Evolutionary conservation across 2,888 invertebrate genomes (phyloP), one percentile per base, ranked within the genome.

Genomic region (Stratiomys singularior): DNA sequence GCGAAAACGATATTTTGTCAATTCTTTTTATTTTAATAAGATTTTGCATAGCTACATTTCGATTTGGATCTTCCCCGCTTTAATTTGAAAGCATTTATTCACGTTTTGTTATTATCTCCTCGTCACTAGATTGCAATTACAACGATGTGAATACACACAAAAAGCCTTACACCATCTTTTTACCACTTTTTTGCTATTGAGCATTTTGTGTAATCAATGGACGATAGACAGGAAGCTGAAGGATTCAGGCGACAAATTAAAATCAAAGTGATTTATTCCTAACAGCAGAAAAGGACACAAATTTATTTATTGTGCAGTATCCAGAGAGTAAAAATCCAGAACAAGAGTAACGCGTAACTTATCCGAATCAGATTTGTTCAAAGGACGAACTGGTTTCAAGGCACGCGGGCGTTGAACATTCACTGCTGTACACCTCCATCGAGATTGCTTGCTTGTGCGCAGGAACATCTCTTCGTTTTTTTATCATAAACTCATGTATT

Each of bases 401-500:
- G 66, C 66, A 18, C 66, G 66, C 66, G 21, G 37, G 37, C 21
- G 13, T 13, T 66, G 27, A 30, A 66, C 37, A 63, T 4, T 11
- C 66, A 66, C 30, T 13, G 2, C 9, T 13, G 13, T 13, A 13
- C 15, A 52, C 18, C 7, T 52, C 15, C 52, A 52, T n/a, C 18
- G 18, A 52, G 4, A 52, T 13, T n/a, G n/a, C 15, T 52, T 4
- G 52, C 52, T 25, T 28, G 9, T 46, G 69, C 69, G 69, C 69
- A 69, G 46, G 47, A 69, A 9, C 69, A 44, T 4, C 4, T 46
- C 47, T 69, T 69, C 18, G 27, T 25, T 47, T 18, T 67, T 64
- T 25, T 64, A 18, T 15, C 21, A 64, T 64, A n/a, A n/a, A 60
- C 23, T 60, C n/a, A 27, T 27, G 67, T 27, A 46, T 23, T 69